Base-by-base conservation (phyloP, 1,140 invertebrate genomes). In the Asobara japonica region DNA sequence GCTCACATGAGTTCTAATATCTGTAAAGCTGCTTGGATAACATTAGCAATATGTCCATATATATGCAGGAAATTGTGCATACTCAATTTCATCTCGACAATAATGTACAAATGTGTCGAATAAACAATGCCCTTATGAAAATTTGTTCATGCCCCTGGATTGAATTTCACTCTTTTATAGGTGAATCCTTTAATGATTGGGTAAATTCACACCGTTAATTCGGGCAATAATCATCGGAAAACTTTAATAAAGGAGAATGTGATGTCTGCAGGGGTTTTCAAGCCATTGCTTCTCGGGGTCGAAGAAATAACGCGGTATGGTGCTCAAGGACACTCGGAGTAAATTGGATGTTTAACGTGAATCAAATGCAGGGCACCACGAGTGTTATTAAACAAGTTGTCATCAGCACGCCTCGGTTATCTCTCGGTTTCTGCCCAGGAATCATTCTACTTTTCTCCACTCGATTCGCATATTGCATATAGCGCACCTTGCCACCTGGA, bases 341-440 rank as follows among this genome's bases (percentile, higher is more conserved):
- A 87, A 87, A 87, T 87, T 87, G 84, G 78, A 85, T 83, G 75
- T 80, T 79, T 69, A 77, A 36, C 80, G 36, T 22, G 72, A 68
- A 41, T 31, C 29, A 22, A 56, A 20, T 67, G 72, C 76, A 71
- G 62, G 73, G 75, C 71, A 71, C 69, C 51, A 33, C 45, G 74
- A 74, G 75, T 13, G 73, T 74, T 78, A 80, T 82, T 79, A 80
- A 83, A 82, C 75, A 79, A 81, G 78, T 72, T 86, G 85, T 84
- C 85, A 82, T 65, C 56, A 69, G 65, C 85, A 87, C 51, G 10
- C 51, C 18, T 56, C 51, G 20, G 11, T 20, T 25, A 18, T 56
- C 51, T 25, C 45, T 51, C 11, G 51, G 18, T 1, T 56, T 11
- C 22, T 7, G 2, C 45, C 8, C 20, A 2, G n/a, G n/a, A n/a